phyloP scores from a whole-genome alignment of 2,888 invertebrate species.

The Syritta pipiens region DNA sequence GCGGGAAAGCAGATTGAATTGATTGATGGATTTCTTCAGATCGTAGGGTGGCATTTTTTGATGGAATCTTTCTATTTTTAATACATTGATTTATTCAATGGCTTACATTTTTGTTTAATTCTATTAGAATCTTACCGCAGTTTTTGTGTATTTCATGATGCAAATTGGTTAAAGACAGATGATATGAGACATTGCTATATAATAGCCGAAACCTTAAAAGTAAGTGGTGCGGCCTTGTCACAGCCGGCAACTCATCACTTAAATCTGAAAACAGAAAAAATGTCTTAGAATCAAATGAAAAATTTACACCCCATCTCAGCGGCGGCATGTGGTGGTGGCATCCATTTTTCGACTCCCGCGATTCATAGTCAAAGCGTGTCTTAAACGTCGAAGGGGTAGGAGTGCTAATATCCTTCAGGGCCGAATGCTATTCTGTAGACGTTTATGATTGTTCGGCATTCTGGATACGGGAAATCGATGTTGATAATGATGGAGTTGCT shows the following conservation, averaged over 20 bases:
- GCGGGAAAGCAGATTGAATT: slow-evolving; percentile 9
- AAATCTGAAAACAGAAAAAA: too few species aligned
- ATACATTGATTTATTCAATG: slow-evolving; percentile 54
- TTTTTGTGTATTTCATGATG: too few species aligned
- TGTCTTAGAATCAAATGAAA: slow-evolving; percentile 21
- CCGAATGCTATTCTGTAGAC: slow-evolving; percentile 13
- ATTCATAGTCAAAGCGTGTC: not conserved
- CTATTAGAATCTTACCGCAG: too few species aligned
- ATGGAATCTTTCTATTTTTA: slow-evolving; percentile 22
- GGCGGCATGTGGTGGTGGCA: slow-evolving; percentile 8
- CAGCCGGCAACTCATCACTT: too few species aligned
- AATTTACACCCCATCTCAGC: slow-evolving; percentile 35
- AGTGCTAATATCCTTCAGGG: slow-evolving; percentile 8
- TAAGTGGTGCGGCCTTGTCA: too few species aligned
- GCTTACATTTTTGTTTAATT: too few species aligned
- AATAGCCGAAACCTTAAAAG: too few species aligned
- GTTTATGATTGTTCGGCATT: slow-evolving; percentile 33
- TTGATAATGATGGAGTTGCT: not conserved
- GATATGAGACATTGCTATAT: too few species aligned
- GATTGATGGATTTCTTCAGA: slow-evolving; percentile 67
- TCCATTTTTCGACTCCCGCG: not conserved
- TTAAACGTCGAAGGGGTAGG: slow-evolving; percentile 17
- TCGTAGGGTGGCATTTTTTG: slow-evolving; percentile 4
- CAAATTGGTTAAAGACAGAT: too few species aligned
- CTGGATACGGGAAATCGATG: slow-evolving; percentile 18